These are phyloP conservation scores for Morinoia aosen DNA, from an alignment of 2,888 invertebrate species.

Conservation along the genomic window DNA sequence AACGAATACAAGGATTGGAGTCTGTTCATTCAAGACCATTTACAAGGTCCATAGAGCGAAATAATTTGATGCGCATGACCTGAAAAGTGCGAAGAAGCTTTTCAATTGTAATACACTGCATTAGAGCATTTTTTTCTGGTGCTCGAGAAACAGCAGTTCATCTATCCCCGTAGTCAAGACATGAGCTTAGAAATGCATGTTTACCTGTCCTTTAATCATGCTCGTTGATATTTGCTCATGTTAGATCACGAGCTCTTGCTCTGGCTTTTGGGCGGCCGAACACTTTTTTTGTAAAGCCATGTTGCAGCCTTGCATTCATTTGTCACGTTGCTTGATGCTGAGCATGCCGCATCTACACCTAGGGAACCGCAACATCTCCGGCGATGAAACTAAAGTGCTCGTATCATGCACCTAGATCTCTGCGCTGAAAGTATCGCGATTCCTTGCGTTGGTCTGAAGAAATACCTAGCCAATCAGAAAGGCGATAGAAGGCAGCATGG, in stretches of 20 bases:
- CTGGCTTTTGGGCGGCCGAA: slow-evolving; percentile 12
- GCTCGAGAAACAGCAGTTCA: not conserved
- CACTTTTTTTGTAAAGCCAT: slow-evolving; percentile 30
- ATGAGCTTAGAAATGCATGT: not conserved
- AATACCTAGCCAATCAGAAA: slow-evolving; percentile 49
- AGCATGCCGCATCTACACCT: not conserved
- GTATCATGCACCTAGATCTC: not conserved
- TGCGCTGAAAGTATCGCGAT: not conserved
- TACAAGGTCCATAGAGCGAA: not conserved
- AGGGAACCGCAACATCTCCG: not conserved
- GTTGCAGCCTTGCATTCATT: slow-evolving; percentile 19
- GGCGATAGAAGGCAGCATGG: slow-evolving; percentile 28
- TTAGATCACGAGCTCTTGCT: slow-evolving; percentile 16
- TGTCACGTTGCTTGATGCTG: slow-evolving; percentile 8
- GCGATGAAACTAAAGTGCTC: not conserved
- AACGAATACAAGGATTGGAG: not conserved
- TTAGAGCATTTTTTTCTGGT: not conserved
- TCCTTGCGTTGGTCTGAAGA: slow-evolving; percentile 22
- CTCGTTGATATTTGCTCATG: slow-evolving; percentile 16
- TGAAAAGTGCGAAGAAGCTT: not conserved
- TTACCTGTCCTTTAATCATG: slow-evolving; percentile 6
- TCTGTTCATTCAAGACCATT: not conserved
- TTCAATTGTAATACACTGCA: not conserved
- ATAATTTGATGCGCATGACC: not conserved
- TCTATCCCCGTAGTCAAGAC: not conserved